Evolutionary conservation across 2,113 vertebrate species (phyloP), one percentile per base, ranked within the genome.

Genomic region (Carollia perspicillata): DNA sequence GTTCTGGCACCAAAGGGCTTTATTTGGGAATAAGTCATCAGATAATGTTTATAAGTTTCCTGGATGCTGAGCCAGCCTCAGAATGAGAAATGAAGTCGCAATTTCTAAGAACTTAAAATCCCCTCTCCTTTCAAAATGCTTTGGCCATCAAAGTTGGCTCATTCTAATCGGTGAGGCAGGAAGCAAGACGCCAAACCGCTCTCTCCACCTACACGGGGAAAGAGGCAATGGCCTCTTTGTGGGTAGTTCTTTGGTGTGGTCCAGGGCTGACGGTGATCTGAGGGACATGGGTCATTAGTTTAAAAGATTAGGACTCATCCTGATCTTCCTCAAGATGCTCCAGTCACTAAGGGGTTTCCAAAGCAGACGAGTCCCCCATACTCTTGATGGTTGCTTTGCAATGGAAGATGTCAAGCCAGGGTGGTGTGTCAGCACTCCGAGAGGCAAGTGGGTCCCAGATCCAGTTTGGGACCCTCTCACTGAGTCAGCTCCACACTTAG

Each of bases 371-470:
- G 1, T 83, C 74, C 51, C 9, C 3, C 0, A 1, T 5, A 2
- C 28, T 30, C 49, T 81, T 53, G 79, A 28, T 37, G 47, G 63
- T 14, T 33, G 6, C 37, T 84, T 93, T 93, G 30, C 23, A 16
- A 12, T 6, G 42, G 60, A 51, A 74, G 69, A 42, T 11, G 17
- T 40, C 44, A 28, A 8, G 20, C 17, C 12, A 60, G 30, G 8
- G 9, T 8, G 16, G n/a, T 2, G 2, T 2, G 8, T 30, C 23
- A 68, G 23, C 12, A 0, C 20, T 47, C 26, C 26, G 20, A n/a
- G n/a, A 30, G 9, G 11, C n/a, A 65, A 6, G 58, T 40, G 23
- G 13, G 3, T 23, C 22, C 22, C 10, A 16, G 13, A n/a, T 5
- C 23, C 30, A 1, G 14, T 35, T 16, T 33, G 9, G 13, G 60